Evolutionary conservation across 2,888 invertebrate genomes (phyloP).

Genomic region (Heliothis peltigera): DNA sequence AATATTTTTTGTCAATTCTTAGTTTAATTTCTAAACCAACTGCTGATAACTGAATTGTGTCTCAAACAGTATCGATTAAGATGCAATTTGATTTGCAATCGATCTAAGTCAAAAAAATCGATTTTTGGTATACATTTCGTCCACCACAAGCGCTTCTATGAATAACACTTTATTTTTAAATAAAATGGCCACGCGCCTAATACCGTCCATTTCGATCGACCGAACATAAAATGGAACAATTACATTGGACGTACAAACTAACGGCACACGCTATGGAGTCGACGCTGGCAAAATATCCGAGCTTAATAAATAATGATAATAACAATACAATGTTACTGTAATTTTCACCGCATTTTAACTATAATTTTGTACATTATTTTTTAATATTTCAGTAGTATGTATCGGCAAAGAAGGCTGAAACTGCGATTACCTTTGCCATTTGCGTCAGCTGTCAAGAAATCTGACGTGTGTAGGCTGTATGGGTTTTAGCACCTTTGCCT

Average conservation of each 20-base stretch:
- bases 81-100: slow-evolving; percentile 30
- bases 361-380: slow-evolving; percentile 1
- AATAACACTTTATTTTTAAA: slow-evolving; percentile 46
- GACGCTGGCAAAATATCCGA: slow-evolving; percentile 31
- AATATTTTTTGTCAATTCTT: slow-evolving; percentile 29
- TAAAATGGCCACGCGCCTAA: slow-evolving; percentile 47
- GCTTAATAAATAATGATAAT: slow-evolving; percentile 44
- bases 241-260: slow-evolving; percentile 57
- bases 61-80: slow-evolving; percentile 34
- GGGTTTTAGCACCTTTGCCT: neutral
- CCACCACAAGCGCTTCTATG: slow-evolving; percentile 5
- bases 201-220: slow-evolving; percentile 62
- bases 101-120: neutral
- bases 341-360: slow-evolving; percentile 24
- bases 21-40: slow-evolving; percentile 41
- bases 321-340: slow-evolving; percentile 1
- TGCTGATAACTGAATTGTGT: slow-evolving; percentile 29
- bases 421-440: neutral
- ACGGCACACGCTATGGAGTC: slow-evolving; percentile 25
- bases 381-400: neutral
- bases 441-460: neutral
- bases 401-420: neutral
- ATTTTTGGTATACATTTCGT: neutral
- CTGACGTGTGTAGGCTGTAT: neutral
- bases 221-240: slow-evolving; percentile 65